Evolutionary conservation across 2,797 vertebrate species (phyloP).

Genomic region (Hafferia zeledoni): DNA sequence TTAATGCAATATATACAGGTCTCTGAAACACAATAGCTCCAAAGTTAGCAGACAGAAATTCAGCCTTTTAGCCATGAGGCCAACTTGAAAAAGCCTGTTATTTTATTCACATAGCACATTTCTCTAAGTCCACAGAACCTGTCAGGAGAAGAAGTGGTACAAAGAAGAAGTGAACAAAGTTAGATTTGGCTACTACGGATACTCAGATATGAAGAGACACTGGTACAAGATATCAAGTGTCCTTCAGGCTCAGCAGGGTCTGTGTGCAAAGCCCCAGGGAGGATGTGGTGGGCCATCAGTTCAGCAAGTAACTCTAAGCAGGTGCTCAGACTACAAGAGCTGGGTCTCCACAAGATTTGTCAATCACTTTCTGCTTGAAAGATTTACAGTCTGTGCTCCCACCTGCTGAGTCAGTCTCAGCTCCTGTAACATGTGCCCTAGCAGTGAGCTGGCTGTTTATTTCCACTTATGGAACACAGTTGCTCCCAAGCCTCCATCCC

Average conservation of each 20-base stretch:
- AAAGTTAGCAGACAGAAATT: neutral
- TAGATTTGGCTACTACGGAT: neutral
- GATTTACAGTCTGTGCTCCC: neutral
- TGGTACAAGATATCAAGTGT: neutral
- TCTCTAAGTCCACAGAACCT: neutral
- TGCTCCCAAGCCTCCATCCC: neutral
- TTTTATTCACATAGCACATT: conserved; percentile 55
- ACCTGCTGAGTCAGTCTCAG: neutral
- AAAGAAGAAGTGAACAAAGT: no score
- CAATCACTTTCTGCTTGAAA: neutral
- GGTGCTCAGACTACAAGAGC: neutral
- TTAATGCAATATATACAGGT: neutral
- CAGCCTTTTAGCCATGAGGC: neutral
- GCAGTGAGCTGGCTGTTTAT: neutral
- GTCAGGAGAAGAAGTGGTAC: conserved; percentile 8
- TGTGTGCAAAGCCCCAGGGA: neutral
- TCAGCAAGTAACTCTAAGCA: neutral
- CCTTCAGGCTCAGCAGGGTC: neutral
- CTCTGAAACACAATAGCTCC: neutral
- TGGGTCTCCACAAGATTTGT: rapidly evolving
- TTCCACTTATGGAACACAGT: neutral
- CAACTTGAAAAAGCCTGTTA: conserved; percentile 4
- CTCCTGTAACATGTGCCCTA: neutral
- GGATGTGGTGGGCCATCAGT: neutral
- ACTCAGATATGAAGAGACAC: neutral